Evolutionary conservation across 64 coral and sea anemone genomes (phyloP), one percentile per base, ranked within the genome.

Genomic region (Porites lutea): DNA sequence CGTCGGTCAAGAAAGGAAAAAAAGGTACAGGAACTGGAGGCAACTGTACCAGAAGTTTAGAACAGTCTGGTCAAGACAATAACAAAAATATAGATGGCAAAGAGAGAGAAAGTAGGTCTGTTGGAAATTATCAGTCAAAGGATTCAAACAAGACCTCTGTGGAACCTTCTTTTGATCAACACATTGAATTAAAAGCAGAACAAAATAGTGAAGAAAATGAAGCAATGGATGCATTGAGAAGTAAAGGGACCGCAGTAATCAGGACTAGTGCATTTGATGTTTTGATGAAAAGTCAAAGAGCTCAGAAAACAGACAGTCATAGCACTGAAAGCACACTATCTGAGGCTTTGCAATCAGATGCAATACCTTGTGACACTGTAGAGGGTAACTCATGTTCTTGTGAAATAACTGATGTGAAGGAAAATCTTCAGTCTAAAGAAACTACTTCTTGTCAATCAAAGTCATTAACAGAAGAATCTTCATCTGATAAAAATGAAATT

Each of bases 251-350:
- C 51, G 51, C 22, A 20, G 45, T 21, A 21, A 12, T 13, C 2
- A 84, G 48, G 19, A 84, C 63, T 51, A 68, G 63, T 84, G 81
- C 62, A 18, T 84, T 69, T 68, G 62, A 68, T 52, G 47, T 84
- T 52, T 84, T 84, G 45, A 84, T 84, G 81, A 84, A 84, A 52
- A 84, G 81, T 11, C 81, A 84, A 68, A 84, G 61, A 52, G 63
- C 10, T 5, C 61, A 67, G 48, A 68, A 63, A 20, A 23, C n/a
- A 4, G 61, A 84, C 21, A 48, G 69, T n/a, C 1, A 51, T 5
- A 50, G 3, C 13, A 18, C 47, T 10, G 63, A 69, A 8, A 10
- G 3, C 69, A 68, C 63, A 51, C 1, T 16, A 15, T 5, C 3
- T 22, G 81, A 84, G 51, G 6, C 45, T 50, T 18, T 6, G 19